phyloP scores from a whole-genome alignment of 1,140 invertebrate genomes.

The Drosophila nasuta region DNA sequence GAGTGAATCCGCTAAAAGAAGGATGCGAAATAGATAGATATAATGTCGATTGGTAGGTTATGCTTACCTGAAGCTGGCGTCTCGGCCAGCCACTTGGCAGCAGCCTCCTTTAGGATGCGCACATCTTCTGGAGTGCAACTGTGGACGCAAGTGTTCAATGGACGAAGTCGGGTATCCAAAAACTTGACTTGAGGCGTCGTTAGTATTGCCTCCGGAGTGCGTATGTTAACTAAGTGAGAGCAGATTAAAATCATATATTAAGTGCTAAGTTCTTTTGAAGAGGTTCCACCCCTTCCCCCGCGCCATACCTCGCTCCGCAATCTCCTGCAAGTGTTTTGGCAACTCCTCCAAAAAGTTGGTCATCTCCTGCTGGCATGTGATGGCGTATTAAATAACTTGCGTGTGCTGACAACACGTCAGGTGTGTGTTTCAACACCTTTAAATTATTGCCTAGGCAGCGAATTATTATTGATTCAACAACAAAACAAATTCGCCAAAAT shows the following conservation, averaged over 20 bases:
- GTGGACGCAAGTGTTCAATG: constrained; percentile 47
- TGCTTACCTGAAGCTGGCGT: constrained; percentile 52
- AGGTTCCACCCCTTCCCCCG: constrained; percentile 11
- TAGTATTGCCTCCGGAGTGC: constrained; percentile 60
- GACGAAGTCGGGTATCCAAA: constrained; percentile 53
- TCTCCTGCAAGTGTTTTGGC: constrained; percentile 54
- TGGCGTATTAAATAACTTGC: constrained; percentile 43
- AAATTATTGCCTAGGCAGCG: constrained; percentile 50
- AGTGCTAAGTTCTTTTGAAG: constrained; percentile 8
- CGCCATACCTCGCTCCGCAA: constrained; percentile 60
- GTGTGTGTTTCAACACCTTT: constrained; percentile 71
- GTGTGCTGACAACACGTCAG: constrained; percentile 53
- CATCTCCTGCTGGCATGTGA: constrained; percentile 48
- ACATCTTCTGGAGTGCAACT: constrained; percentile 74
- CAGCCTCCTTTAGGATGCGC: constrained; percentile 71
- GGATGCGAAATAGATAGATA: neutral
- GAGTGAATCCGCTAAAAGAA: constrained; percentile 51
- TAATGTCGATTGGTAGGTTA: neutral
- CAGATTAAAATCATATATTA: constrained; percentile 42
- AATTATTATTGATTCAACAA: constrained; percentile 68
- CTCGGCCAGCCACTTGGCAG: constrained; percentile 71
- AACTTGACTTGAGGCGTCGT: constrained; percentile 59
- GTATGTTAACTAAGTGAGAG: constrained; percentile 56
- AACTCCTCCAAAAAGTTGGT: constrained; percentile 71
- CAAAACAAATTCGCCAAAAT: constrained; percentile 15